Conservation (phyloP, 2,113 vertebrate species). For the Hippocampus comes region DNA sequence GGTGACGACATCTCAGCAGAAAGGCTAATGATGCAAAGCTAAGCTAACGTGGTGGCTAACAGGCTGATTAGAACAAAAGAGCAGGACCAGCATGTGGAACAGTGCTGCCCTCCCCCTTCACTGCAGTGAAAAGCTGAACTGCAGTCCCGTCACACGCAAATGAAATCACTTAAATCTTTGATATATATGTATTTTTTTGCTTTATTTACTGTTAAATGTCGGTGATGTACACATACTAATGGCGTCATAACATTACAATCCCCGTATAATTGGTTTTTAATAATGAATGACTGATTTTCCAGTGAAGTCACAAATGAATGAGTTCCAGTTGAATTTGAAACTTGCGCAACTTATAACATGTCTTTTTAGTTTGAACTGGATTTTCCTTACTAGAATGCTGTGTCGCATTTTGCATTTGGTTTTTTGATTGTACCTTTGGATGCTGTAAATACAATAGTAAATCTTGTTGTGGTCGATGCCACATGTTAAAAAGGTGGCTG, state of each 20-base stretch:
- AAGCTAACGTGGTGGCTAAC: not conserved
- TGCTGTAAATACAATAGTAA: too few species aligned
- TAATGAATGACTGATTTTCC: too few species aligned
- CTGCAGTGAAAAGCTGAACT: slow-evolving; percentile 38
- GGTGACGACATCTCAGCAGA: slow-evolving; percentile 44
- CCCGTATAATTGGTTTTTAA: too few species aligned
- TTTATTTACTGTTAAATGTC: not conserved
- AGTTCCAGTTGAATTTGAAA: too few species aligned
- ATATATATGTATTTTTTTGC: not conserved
- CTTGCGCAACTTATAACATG: too few species aligned
- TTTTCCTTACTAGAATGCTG: too few species aligned
- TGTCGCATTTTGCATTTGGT: too few species aligned
- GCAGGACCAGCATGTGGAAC: not conserved
- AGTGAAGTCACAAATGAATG: too few species aligned
- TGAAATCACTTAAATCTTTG: not conserved
- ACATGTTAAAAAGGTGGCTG: too few species aligned
- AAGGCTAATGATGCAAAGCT: not conserved
- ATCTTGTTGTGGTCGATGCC: too few species aligned
- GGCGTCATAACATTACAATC: not conserved
- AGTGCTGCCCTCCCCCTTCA: slow-evolving; percentile 39
- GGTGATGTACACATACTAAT: not conserved
- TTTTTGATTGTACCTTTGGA: too few species aligned
- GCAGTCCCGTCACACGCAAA: slow-evolving; percentile 4
- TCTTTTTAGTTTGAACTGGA: too few species aligned
- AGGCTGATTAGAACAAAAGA: not conserved